These are phyloP conservation scores for Suricata suricatta DNA, from an alignment of 2,113 vertebrate species.

Conservation along the genomic window DNA sequence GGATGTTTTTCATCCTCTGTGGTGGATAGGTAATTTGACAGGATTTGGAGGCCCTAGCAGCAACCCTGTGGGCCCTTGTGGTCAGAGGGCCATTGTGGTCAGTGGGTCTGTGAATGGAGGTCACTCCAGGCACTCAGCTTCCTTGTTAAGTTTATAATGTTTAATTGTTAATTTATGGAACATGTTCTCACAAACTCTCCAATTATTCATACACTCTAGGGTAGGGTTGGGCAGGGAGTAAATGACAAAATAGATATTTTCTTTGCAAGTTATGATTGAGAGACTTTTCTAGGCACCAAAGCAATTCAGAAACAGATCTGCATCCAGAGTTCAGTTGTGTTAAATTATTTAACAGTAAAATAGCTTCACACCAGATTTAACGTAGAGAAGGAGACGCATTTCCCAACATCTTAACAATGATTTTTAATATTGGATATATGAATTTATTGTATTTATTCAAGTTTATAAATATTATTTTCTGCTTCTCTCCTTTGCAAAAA, in stretches of 20 bases:
- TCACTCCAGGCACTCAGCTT: not conserved
- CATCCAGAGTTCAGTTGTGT: not conserved
- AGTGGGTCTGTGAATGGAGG: not conserved
- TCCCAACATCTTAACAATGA: not conserved
- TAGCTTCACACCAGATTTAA: not conserved
- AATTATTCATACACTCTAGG: not conserved
- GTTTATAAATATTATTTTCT: not conserved
- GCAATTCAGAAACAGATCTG: not conserved
- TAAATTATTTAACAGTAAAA: constrained; percentile 5
- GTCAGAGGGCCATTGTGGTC: not conserved
- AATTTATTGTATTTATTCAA: not conserved
- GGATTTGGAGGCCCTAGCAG: not conserved
- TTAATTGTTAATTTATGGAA: not conserved
- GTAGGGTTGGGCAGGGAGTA: not conserved
- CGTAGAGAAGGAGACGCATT: not conserved
- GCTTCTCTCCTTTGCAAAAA: not conserved
- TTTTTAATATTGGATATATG: not conserved
- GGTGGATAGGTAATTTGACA: not conserved
- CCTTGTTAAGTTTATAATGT: not conserved
- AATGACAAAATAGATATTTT: not conserved
- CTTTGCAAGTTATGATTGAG: not conserved
- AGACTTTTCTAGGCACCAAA: not conserved
- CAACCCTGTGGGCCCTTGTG: not conserved
- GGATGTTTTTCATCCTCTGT: not conserved
- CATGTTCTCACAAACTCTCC: not conserved